Base-by-base conservation (phyloP, 2,113 vertebrate species). In the Caranx ignobilis region DNA sequence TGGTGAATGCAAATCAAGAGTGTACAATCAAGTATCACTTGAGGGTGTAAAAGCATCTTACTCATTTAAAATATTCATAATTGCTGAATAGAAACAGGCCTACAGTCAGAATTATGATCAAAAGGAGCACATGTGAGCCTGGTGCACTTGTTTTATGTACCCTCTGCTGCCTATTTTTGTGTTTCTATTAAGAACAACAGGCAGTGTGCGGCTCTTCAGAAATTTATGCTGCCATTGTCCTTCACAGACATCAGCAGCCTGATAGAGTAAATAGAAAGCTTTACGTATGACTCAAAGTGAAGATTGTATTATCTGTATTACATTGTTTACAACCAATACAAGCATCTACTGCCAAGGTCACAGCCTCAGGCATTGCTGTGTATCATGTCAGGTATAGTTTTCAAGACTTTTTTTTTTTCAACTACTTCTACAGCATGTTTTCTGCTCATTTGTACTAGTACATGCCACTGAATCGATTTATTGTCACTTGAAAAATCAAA, bases 61-160 rank as follows among this genome's bases (percentile, higher is more conserved):
- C 15, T 64, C 55, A 61, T 77, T 77, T 66, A 52, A 73, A 76
- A 74, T 63, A 56, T 12, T 73, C 37, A 52, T 77, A 75, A 85
- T 64, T 61, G 45, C 13, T 35, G 21, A 68, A 67, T 71, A 55
- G 75, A 54, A 21, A 2, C 11, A 63, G 15, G 37, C 59, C 37
- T 18, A 18, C 16, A 45, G 59, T 63, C 47, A 55, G n/a, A 74
- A 56, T 62, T 60, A n/a, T 26, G 16, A 82, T 37, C 32, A 32
- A 73, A 52, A 65, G n/a, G 11, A 67, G 55, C 34, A 57, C 65
- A 18, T 54, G 61, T 60, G 54, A 77, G 71, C 12, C 12, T n/a
- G 4, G 2, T 39, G 15, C 32, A 31, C 26, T 39, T 12, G 11
- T 52, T 63, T 75, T 3, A 37, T 18, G 68, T 13, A 60, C 11